Base-by-base conservation (phyloP, 2,888 invertebrate species). In the Drosophila kokeensis region DNA sequence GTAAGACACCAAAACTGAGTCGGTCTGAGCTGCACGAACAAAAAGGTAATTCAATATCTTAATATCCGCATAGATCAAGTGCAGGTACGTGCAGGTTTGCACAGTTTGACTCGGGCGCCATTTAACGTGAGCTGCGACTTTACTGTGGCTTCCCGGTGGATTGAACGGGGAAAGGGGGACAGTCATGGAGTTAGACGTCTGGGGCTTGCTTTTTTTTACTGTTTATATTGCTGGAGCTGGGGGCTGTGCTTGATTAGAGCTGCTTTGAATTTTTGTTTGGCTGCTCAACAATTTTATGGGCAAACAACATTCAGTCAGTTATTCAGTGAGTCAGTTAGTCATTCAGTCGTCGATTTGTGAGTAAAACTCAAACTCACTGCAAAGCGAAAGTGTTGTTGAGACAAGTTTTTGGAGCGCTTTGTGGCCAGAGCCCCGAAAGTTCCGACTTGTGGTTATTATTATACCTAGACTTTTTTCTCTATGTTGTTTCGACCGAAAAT, bases 51-150 rank as follows among this genome's bases (percentile, higher is more conserved):
- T 85, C 86, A 85, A 85, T 85, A 85, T 85, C 85, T 85, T 88
- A 85, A 85, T 85, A 85, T 88, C 88, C 85, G 88, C 88, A 85
- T 85, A 85, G 85, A 85, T 85, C 85, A 85, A 85, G 88, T 85
- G 85, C 85, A 85, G 88, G 86, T 85, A 85, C 85, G 85, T 85
- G 88, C 86, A 85, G 88, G 85, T 85, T 87, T 81, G 88, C 86
- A 73, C 85, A 85, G 85, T 78, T 85, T 85, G 85, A 85, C 88
- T 85, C 49, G 74, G 85, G 85, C 88, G 85, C 87, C 87, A 79
- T 84, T 84, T 87, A 84, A 64, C 82, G 72, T 82, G 58, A 69
- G 67, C 65, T 66, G 68, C 55, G 65, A 62, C 80, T 68, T 80
- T 85, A 52, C 72, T 76, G 61, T 57, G 85, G 85, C 86, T 85